Evolutionary conservation across 2,797 vertebrate species (phyloP), one percentile per base, ranked within the genome.

Genomic region (Enteromius unitaeniatus): DNA sequence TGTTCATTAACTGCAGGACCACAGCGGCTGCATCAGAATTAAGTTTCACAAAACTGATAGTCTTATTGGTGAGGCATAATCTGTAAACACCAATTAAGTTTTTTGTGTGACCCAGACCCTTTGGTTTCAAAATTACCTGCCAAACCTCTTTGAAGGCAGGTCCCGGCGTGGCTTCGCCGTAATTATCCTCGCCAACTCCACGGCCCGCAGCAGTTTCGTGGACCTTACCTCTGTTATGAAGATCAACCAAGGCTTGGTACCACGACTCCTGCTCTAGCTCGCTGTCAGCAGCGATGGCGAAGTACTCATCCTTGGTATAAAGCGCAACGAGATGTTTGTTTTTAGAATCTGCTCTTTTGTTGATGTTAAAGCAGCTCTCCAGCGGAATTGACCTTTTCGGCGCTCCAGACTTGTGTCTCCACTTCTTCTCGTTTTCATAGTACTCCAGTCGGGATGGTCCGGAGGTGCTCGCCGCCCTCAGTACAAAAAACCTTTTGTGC

Each of bases 401-500:
- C 83, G 95, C 95, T 88, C 95, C 95, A 40, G 96, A 96, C 92
- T 96, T 97, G 88, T 96, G 96, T 88, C 96, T 95, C 96, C 96
- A 97, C 94, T 97, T 97, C 91, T 96, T 97, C 90, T 97, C 96
- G 67, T 96, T 97, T 93, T 97, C 96, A 0, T 97, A 97, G 91
- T 96, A 97, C 92, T 97, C 96, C 91, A 97, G 91, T 76, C 96
- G 93, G 91, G 96, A 95, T 1, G 95, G 95, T 89, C 96, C 96
- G 6, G 94, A 93, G 88, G 95, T 94, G 86, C 96, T 96, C 86
- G 95, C 94, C 55, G 94, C 93, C 89, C 96, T 93, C 90, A 97
- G 91, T 87, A 97, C 96, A 87, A 97, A 97, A 92, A 97, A 97
- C 84, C 96, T 95, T 92, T 96, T 96, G 91, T 97, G 96, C 96